Base-by-base conservation (phyloP, 2,797 vertebrate genomes). In the Selene dorsalis region DNA sequence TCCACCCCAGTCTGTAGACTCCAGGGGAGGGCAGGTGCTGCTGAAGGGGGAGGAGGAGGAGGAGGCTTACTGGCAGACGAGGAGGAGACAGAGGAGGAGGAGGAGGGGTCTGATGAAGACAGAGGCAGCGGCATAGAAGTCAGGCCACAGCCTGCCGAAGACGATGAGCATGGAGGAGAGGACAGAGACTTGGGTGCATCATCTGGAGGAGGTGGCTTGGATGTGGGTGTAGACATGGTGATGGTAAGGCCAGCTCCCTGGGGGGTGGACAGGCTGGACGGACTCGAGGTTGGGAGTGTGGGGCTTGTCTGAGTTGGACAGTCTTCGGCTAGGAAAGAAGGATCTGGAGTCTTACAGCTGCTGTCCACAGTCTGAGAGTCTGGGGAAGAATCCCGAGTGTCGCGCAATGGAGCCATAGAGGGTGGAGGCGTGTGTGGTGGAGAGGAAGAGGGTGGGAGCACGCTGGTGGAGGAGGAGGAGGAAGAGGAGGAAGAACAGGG, bases 321-420 rank as follows among this genome's bases (percentile, higher is more conserved):
- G 38, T 97, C 96, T 64, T 97, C 97, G 0, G 92, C 91, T 22
- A 95, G 75, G 77, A 97, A 98, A 22, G 95, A 95, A 14, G 96
- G 94, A 39, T 98, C 97, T 0, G 97, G 96, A 0, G 97, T 97
- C 91, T 97, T 97, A 69, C 96, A 97, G 88, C 96, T 97, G 84
- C 97, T 97, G 89, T 98, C 97, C 35, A 98, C 97, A 0, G 96
- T 98, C 92, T 98, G 97, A 0, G 97, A 98, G 86, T 98, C 96
- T 0, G 97, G 97, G 0, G 96, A 97, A 13, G 97, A 96, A 7
- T 96, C 96, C 4, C 95, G 94, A 6, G 94, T 91, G 3, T 96
- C 95, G 35, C 93, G 83, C 69, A 73, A 82, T 0, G 95, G 93
- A 2, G 93, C 94, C 7, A 94, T 86, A 2, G 95, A 93, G 9